phyloP scores from a whole-genome alignment of 2,888 invertebrate genomes.

The Habroteleia sp. region DNA sequence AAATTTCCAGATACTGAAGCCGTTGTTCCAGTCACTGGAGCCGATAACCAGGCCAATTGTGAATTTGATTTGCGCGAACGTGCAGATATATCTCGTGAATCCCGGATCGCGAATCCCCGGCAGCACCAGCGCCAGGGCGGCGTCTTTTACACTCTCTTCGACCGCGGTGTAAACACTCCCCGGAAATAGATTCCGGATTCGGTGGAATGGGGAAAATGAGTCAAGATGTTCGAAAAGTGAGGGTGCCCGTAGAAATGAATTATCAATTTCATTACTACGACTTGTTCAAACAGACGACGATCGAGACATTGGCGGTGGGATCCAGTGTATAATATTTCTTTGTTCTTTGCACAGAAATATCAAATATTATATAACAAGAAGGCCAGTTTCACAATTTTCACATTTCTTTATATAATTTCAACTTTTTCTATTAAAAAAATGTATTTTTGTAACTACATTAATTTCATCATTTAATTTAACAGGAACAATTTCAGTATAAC shows the following conservation, averaged over 20 bases:
- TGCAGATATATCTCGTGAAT: slow-evolving; percentile 51
- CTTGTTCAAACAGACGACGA: slow-evolving; percentile 48
- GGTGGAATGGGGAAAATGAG: slow-evolving; percentile 53
- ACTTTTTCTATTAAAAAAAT: too few relatives aligned
- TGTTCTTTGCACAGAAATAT: neutral
- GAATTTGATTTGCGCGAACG: slow-evolving; percentile 56
- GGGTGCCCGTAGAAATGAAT: slow-evolving; percentile 52
- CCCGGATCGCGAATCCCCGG: slow-evolving; percentile 29
- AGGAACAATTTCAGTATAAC: too few relatives aligned
- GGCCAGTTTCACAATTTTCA: too few relatives aligned
- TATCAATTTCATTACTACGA: slow-evolving; percentile 58
- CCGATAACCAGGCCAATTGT: slow-evolving; percentile 56
- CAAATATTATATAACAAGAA: too few relatives aligned
- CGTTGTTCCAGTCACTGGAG: slow-evolving; percentile 43
- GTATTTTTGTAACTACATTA: too few relatives aligned
- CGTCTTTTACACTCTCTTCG: slow-evolving; percentile 54
- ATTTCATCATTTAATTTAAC: too few relatives aligned
- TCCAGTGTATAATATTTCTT: slow-evolving; percentile 21
- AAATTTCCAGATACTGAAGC: slow-evolving; percentile 18
- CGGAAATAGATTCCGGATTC: slow-evolving; percentile 60
- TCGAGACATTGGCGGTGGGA: slow-evolving; percentile 7
- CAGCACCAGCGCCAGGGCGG: slow-evolving; percentile 15
- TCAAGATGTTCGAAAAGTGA: slow-evolving; percentile 56
- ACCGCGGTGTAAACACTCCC: slow-evolving; percentile 55
- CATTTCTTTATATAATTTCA: too few relatives aligned